Evolutionary conservation across 1,140 invertebrate species (phyloP).

Genomic region (Mylabris phalerata): DNA sequence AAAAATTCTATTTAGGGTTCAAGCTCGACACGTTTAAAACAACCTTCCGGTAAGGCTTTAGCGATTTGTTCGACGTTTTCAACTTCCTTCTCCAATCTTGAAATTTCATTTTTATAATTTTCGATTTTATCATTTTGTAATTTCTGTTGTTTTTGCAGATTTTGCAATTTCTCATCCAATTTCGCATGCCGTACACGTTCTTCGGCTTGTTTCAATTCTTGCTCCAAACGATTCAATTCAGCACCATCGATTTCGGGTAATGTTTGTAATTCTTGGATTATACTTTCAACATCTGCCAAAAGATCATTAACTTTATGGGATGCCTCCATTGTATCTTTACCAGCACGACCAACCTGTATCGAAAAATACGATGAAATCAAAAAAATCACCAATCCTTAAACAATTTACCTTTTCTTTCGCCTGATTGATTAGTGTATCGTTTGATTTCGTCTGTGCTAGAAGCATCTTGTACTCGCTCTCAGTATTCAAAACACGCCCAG

Average conservation of each 20-base stretch:
- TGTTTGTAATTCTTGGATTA: conserved; percentile 72
- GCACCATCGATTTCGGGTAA: conserved; percentile 66
- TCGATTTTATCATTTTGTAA: conserved; percentile 72
- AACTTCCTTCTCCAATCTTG: conserved; percentile 67
- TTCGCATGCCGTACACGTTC: conserved; percentile 63
- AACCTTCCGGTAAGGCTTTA: conserved; percentile 72
- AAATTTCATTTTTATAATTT: conserved; percentile 74
- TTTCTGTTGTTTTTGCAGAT: conserved; percentile 63
- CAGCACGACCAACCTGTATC: conserved; percentile 77
- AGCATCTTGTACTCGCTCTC: conserved; percentile 61
- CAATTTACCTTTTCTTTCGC: conserved; percentile 56
- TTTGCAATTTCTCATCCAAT: conserved; percentile 66
- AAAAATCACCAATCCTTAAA: neutral
- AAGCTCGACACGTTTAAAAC: conserved; percentile 50
- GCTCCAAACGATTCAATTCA: conserved; percentile 65
- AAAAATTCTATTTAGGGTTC: conserved; percentile 27
- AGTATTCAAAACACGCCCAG: conserved; percentile 62
- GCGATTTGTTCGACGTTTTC: conserved; percentile 81
- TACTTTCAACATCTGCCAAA: conserved; percentile 68
- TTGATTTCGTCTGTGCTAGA: conserved; percentile 65
- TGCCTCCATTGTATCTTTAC: conserved; percentile 70
- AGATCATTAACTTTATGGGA: conserved; percentile 75
- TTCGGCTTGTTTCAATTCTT: conserved; percentile 66
- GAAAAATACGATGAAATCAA: conserved; percentile 36
- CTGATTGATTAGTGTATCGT: conserved; percentile 65